Base-by-base conservation (phyloP, 2,888 invertebrate species). In the Tortricodes alternella region DNA sequence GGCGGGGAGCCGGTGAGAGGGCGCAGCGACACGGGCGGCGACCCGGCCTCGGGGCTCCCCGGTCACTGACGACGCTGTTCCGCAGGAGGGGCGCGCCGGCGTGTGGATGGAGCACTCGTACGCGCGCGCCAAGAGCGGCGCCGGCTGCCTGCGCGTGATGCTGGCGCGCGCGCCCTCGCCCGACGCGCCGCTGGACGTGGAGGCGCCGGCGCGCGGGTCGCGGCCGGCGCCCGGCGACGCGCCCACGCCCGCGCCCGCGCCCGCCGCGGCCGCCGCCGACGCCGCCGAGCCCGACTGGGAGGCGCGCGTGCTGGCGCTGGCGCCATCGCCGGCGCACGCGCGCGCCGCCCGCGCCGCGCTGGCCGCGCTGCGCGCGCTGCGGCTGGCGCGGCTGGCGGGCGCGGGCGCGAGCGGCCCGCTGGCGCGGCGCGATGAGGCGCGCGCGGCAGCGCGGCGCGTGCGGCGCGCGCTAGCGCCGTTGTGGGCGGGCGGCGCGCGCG, bases 71-170 rank as follows among this genome's bases (percentile, higher is more conserved):
- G 3, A 16, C n/a, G n/a, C n/a, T n/a, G n/a, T 9, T 18, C 0
- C 15, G 13, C 61, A 71, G 68, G 69, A 70, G 39, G 56, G 55
- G 2, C 68, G 70, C 9, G 59, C 53, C 16, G 81, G 78, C 57
- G 85, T 87, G 62, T 84, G 84, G 83, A 74, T 76, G 64, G 86
- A 87, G 74, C 87, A 87, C 70, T 85, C 86, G 66, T 87, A 87
- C 67, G 86, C 86, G 56, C 77, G 84, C 19, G 67, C 71, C 15
- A 68, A 73, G 11, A 69, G 66, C 44, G 61, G 66, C 35, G 62
- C 66, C 13, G 53, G 65, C 58, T 52, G 62, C 62, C 63, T 72
- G 68, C 68, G 75, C 66, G 64, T 70, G 69, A 60, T 76, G 73
- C 66, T 75, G 62, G 68, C 66, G 68, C 29, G 32, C 3, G 69